Base-by-base conservation (phyloP, 2,797 vertebrate species). In the Clarias fuscus region DNA sequence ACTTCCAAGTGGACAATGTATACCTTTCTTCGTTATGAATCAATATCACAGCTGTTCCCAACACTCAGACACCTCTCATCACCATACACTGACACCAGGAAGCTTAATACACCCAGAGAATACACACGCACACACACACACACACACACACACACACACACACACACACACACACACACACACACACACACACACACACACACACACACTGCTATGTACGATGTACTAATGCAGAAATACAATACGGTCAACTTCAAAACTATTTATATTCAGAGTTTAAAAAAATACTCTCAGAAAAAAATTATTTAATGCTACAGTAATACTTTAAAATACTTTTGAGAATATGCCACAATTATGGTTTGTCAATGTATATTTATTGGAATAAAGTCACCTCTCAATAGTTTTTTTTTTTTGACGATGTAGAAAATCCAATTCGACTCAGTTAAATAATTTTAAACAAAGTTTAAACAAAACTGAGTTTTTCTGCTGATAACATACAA, bases 11-110 rank as follows among this genome's bases (percentile, higher is more conserved):
- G 86, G 86, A 86, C 82, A 89, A 84, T 88, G 89, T 89, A 88
- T 88, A 89, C 86, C 89, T 88, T 90, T 89, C 80, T 82, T 78
- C 88, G 82, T 83, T 72, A 79, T 89, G 91, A 92, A 85, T 84
- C 85, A 89, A 90, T 81, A 86, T 80, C 91, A 64, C 93, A 93
- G 92, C 91, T 94, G 93, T 87, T 93, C 72, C 20, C 17, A 84
- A 56, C 1, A 37, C 59, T 78, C 76, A 62, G 59, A 61, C 17
- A 14, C 27, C 20, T 37, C 59, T 62, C 33, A 79, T 62, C 78
- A 64, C 75, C n/a, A 59, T 71, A 27, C 22, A 70, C 62, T 81
- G 48, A 53, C 65, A 70, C 56, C 58, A 73, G 53, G 65, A 48
- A 20, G 53, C 33, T 14, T 78, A 43, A 67, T n/a, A 68, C 48